Base-by-base conservation (phyloP, 2,888 invertebrate species). In the Drosophila silvestris region DNA sequence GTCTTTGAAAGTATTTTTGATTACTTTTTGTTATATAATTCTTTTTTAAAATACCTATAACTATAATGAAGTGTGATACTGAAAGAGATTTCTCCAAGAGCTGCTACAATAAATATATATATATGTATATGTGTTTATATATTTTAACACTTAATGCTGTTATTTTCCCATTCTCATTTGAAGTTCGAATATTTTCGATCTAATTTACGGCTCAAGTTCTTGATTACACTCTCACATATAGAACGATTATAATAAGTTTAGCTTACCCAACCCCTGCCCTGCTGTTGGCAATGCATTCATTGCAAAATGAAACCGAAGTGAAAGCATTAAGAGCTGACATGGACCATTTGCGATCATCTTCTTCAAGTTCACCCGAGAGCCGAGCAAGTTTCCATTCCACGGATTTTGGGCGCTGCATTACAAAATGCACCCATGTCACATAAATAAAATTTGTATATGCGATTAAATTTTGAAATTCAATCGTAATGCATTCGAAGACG, bases 391-490 rank as follows among this genome's bases (percentile, higher is more conserved):
- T 47, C 89, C 87, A 78, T 89, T 87, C 75, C 85, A 86, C 87
- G 89, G 89, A 75, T 47, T 47, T 22, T 65, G 71, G 63, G 50
- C 71, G 58, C 62, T 64, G 54, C 30, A 47, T 54, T 69, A 76
- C 71, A 65, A 60, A 71, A 73, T 83, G 85, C 90, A 87, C 87
- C 87, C 87, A 90, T 87, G 87, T 87, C 87, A 87, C 87, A 87
- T 87, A 87, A 87, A 87, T 90, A 87, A 87, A 87, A 87, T 87
- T 87, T 87, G 91, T 87, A 85, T 87, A 86, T 89, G 73, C 91
- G 87, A 90, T 87, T 87, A 82, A 86, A 86, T 90, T 86, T 80
- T 79, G 87, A 90, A 87, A 90, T 90, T 87, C 87, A 89, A 87
- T 90, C 87, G 87, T 80, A 83, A 79, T 89, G 90, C 90, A 90